Percentiles rank a stretch among this genome's conserved stretches.
Conservation (phyloP, 2,888 invertebrate species). For the Troides aeacus region DNA sequence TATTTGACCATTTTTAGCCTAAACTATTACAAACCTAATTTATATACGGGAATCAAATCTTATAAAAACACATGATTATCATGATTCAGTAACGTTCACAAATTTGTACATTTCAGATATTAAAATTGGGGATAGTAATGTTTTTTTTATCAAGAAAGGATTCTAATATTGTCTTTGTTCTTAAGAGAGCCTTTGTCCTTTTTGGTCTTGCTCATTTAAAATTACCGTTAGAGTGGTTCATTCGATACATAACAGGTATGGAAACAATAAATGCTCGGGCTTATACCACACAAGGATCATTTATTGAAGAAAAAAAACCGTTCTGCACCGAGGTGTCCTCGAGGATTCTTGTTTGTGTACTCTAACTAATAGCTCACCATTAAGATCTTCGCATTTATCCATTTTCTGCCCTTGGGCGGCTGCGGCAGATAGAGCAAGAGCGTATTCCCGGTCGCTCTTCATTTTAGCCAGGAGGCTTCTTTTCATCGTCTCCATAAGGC, state of each 20-base stretch:
- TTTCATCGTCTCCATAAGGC: conserved; percentile 95
- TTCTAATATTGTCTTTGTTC: conserved; percentile 26
- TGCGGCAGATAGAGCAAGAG: conserved; percentile 88
- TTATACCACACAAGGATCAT: neutral
- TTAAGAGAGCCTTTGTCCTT: conserved; percentile 27
- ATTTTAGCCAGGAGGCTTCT: conserved; percentile 92
- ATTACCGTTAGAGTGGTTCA: conserved; percentile 28
- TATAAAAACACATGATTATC: too few relatives aligned
- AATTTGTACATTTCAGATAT: too few relatives aligned
- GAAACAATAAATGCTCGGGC: conserved; percentile 12
- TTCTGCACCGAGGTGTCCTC: neutral
- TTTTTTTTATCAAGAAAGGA: neutral
- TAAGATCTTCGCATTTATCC: conserved; percentile 86
- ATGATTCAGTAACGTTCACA: too few relatives aligned
- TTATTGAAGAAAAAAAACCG: neutral
- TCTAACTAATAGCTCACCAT: conserved; percentile 67
- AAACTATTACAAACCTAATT: too few relatives aligned
- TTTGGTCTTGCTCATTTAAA: conserved; percentile 29
- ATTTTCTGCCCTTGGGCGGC: conserved; percentile 91
- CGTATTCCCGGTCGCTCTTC: conserved; percentile 95
- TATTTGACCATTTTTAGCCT: too few relatives aligned
- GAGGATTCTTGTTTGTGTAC: neutral
- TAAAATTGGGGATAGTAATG: too few relatives aligned
- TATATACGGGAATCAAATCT: too few relatives aligned
- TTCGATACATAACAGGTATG: conserved; percentile 10